Evolutionary conservation across 1,140 invertebrate species (phyloP).

Genomic region (Aphaenogaster rudis): DNA sequence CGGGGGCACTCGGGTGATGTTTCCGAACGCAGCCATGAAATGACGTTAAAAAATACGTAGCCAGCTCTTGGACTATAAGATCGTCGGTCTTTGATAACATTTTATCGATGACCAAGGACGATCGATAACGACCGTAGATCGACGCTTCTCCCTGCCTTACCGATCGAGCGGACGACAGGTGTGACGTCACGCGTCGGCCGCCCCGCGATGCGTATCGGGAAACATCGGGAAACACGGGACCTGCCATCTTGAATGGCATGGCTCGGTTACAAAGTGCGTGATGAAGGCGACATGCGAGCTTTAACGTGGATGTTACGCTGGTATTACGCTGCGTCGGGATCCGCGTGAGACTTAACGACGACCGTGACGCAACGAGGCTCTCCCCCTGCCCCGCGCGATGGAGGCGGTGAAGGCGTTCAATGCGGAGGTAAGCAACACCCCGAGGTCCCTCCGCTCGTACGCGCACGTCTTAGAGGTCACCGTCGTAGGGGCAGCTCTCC

Average conservation of each 20-base stretch:
- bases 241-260: slow-evolving; percentile 86
- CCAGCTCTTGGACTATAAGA: too few relatives aligned
- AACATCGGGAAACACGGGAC: slow-evolving; percentile 58
- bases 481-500: slow-evolving; percentile 75
- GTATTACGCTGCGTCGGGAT: slow-evolving; percentile 68
- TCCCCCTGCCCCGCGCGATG: slow-evolving; percentile 80
- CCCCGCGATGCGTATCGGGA: slow-evolving; percentile 81
- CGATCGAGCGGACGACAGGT: slow-evolving; percentile 59
- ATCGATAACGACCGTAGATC: not conserved
- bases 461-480: slow-evolving; percentile 79
- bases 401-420: slow-evolving; percentile 91
- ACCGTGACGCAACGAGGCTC: slow-evolving; percentile 7
- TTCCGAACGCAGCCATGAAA: too few relatives aligned
- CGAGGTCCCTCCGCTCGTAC: not conserved
- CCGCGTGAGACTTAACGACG: slow-evolving; percentile 69
- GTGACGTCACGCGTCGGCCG: slow-evolving; percentile 83
- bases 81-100: too few relatives aligned
- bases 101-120: too few relatives aligned
- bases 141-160: slow-evolving; percentile 41
- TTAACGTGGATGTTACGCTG: slow-evolving; percentile 63
- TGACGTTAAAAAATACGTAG: too few relatives aligned
- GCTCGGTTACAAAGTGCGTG: slow-evolving; percentile 78
- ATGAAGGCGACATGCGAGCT: slow-evolving; percentile 75
- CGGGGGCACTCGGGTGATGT: too few relatives aligned
- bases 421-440: slow-evolving; percentile 87